A percentile compares a stretch with the other conserved stretches of the same genome.
Evolutionary conservation across 2,113 vertebrate genomes (phyloP).

Genomic region (Dicaeum eximium): DNA sequence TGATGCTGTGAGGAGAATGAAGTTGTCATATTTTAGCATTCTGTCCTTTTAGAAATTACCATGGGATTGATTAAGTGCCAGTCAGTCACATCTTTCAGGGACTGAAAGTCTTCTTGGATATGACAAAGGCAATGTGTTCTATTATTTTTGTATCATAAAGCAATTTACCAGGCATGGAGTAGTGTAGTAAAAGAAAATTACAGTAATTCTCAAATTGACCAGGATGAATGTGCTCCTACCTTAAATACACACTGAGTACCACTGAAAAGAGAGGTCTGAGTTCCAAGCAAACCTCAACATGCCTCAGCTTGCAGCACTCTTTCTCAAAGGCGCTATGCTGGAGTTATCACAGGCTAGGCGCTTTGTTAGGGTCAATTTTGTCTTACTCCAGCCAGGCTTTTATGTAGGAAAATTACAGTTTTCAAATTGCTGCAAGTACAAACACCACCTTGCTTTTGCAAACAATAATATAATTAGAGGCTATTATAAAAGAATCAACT

Average conservation of each 20-base stretch:
- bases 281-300: slow-evolving; percentile 54
- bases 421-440: slow-evolving; percentile 27
- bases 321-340: not conserved
- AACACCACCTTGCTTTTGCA: slow-evolving; percentile 40
- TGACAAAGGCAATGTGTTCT: not conserved
- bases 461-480: slow-evolving; percentile 63
- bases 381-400: not conserved
- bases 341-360: not conserved
- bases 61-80: slow-evolving; percentile 4
- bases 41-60: not conserved
- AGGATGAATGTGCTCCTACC: slow-evolving; percentile 1
- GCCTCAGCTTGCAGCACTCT: slow-evolving; percentile 6
- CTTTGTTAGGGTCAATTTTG: not conserved
- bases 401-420: not conserved
- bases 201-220: slow-evolving; percentile 63
- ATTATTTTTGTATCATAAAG: slow-evolving; percentile 28
- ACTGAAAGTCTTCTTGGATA: not conserved
- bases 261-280: slow-evolving; percentile 51
- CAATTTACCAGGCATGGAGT: slow-evolving; percentile 51
- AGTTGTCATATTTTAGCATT: not conserved
- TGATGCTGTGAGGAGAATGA: not conserved
- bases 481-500: slow-evolving; percentile 46
- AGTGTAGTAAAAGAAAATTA: slow-evolving; percentile 54
- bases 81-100: not conserved
- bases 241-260: slow-evolving; percentile 41